phyloP scores from a whole-genome alignment of 2,113 vertebrate species.

The Chaetops frenatus region DNA sequence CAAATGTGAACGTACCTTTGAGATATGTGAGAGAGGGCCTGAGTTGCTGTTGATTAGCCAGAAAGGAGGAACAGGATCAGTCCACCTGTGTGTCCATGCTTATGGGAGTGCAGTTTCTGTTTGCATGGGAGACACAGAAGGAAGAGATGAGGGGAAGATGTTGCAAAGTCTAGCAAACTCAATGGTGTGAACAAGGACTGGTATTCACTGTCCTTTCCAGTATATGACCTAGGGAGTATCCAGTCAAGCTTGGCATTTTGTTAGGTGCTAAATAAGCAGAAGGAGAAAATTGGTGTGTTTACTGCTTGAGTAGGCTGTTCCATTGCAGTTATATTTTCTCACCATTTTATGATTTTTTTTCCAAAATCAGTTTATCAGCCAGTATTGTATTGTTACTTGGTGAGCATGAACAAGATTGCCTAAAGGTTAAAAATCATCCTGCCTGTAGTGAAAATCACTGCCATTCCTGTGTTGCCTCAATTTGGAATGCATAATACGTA shows the following conservation, averaged over 20 bases:
- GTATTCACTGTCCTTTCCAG: neutral
- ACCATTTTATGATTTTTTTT: neutral
- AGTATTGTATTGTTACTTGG: neutral
- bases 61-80: neutral
- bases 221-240: neutral
- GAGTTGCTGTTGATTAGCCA: neutral
- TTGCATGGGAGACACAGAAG: neutral
- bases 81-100: neutral
- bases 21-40: neutral
- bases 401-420: neutral
- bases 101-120: neutral
- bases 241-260: neutral
- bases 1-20: neutral
- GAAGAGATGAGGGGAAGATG: neutral
- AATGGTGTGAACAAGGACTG: neutral
- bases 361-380: neutral
- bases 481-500: neutral
- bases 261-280: neutral
- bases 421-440: neutral
- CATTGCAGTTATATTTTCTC: neutral
- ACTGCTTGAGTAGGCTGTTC: neutral
- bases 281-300: fast-evolving
- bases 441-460: neutral
- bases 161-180: neutral
- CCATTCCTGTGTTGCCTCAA: neutral